Base-by-base conservation (phyloP, 2,113 vertebrate species). In the Procavia capensis region DNA sequence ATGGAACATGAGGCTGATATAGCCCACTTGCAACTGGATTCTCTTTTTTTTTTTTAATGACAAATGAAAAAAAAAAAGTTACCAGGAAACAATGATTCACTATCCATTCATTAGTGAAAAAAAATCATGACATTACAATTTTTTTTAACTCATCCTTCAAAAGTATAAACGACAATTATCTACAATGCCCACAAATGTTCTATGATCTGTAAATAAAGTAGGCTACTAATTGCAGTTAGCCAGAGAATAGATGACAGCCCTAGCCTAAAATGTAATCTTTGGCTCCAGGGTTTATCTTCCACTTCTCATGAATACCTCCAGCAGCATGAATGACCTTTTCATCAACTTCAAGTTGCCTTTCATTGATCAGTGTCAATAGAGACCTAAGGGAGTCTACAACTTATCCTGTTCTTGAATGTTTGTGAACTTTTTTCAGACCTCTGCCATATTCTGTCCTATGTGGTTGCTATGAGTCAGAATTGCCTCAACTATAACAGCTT, bases 301-400 rank as follows among this genome's bases (percentile, higher is more conserved):
- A 47, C 98, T 99, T 80, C 96, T 98, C 96, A 98, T 97, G 93
- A 96, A 98, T 97, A 93, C 97, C 98, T 98, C 98, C 98, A 98
- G 99, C 99, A 98, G 99, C 98, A 97, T 98, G 99, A 98, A 98
- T 98, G 92, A 98, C 98, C 90, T 99, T 98, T 98, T 99, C 99
- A 98, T 98, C 98, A 96, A 98, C 98, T 89, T 97, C 78, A 92
- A 99, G 97, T 63, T 98, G 98, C 96, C 98, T 98, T 96, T 99
- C 98, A 47, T 98, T 98, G 85, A 97, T 98, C 85, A 98, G 98
- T 74, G 97, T 98, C 83, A 99, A 97, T 27, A 99, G 50, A 98
- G 96, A 63, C 98, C 98, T 95, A 98, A 98, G 25, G 98, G 98
- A 94, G 97, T 97, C 5, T 98, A 98, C 54, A 98, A 98, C 97